These are phyloP conservation scores for Oreochromis niloticus DNA, from an alignment of 2,113 vertebrate genomes.

Conservation along the genomic window DNA sequence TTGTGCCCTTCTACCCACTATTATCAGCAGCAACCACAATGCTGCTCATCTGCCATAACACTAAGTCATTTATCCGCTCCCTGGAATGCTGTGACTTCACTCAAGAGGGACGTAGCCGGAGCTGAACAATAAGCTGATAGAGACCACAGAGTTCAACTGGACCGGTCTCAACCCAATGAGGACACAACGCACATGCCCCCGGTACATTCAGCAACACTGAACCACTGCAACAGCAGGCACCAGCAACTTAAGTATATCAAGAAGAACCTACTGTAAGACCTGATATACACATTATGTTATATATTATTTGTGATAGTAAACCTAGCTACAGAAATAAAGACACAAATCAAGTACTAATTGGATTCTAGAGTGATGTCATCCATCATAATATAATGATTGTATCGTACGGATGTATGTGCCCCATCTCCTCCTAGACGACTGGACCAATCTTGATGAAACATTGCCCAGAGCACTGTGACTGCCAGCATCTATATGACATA, in stretches of 20 bases:
- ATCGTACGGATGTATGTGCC: no score
- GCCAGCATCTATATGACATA: no score
- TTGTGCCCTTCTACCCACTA: slow-evolving; percentile 55
- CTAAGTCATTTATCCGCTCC: slow-evolving; percentile 70
- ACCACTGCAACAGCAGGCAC: background rate
- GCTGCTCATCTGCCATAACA: slow-evolving; percentile 70
- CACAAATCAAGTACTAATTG: background rate
- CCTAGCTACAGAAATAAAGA: background rate
- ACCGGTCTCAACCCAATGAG: slow-evolving; percentile 52
- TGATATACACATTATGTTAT: background rate
- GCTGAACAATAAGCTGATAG: slow-evolving; percentile 71
- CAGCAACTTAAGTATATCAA: background rate
- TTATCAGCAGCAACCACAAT: slow-evolving; percentile 46
- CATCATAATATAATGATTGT: background rate
- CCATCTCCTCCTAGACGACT: no score
- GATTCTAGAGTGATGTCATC: background rate
- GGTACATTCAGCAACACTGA: slow-evolving; percentile 26
- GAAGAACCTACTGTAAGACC: background rate
- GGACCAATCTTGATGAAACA: no score
- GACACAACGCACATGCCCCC: slow-evolving; percentile 32
- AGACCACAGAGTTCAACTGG: slow-evolving; percentile 65
- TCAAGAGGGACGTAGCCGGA: slow-evolving; percentile 49
- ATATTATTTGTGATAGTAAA: background rate
- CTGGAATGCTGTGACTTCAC: slow-evolving; percentile 75
- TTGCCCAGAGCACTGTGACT: no score